Evolutionary conservation across 2,113 vertebrate genomes (phyloP).

Genomic region (Tachysurus vachellii): DNA sequence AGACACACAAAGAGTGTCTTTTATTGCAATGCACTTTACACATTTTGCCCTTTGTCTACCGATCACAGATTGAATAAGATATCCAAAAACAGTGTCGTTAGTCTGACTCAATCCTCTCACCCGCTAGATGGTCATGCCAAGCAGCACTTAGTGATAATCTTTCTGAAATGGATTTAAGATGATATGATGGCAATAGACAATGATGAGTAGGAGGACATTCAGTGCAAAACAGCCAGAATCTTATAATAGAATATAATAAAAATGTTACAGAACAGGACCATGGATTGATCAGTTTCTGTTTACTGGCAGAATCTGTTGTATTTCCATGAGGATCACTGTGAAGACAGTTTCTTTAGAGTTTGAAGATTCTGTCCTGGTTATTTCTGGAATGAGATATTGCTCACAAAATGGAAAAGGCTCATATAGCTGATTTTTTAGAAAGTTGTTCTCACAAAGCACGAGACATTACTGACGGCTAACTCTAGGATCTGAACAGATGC

Average conservation of each 20-base stretch:
- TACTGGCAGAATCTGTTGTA: neutral
- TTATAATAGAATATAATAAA: neutral
- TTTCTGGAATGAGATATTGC: neutral
- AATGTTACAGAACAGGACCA: neutral
- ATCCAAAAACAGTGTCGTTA: slow-evolving; percentile 2
- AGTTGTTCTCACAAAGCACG: neutral
- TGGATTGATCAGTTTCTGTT: neutral
- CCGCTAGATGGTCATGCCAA: neutral
- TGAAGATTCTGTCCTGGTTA: neutral
- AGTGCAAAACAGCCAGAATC: neutral
- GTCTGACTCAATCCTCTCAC: slow-evolving; percentile 3
- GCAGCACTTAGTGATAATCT: neutral
- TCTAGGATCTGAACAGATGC: slow-evolving; percentile 5
- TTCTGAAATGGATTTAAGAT: slow-evolving; percentile 4
- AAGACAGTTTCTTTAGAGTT: neutral
- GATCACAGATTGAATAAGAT: neutral
- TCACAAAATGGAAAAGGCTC: neutral
- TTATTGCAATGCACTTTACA: neutral
- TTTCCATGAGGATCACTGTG: neutral
- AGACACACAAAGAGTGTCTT: neutral
- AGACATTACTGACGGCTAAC: neutral
- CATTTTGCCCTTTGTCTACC: neutral
- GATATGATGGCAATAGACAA: neutral
- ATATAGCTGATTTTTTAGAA: neutral
- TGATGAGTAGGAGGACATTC: neutral